phyloP scores from a whole-genome alignment of 2,797 vertebrate genomes.

The Gila robusta region DNA sequence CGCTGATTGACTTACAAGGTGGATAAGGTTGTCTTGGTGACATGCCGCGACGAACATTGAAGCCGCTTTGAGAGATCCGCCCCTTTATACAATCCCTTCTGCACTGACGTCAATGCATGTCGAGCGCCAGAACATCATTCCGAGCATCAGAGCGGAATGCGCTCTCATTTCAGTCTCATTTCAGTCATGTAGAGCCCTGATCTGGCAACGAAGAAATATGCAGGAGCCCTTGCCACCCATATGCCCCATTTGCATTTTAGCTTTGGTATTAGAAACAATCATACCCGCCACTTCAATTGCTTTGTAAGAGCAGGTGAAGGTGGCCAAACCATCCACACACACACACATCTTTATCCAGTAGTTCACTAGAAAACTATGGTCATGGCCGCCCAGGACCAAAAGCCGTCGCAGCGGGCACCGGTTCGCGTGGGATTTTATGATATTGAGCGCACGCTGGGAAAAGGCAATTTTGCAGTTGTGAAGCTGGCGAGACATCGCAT shows the following conservation, averaged over 20 bases:
- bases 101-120: constrained; percentile 79
- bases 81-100: constrained; percentile 62
- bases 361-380: constrained; percentile 78
- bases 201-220: constrained; percentile 35
- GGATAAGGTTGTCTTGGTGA: constrained; percentile 81
- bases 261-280: constrained; percentile 21
- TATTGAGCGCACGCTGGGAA: constrained; percentile 88
- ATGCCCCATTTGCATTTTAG: constrained; percentile 20
- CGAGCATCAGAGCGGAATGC: constrained; percentile 50
- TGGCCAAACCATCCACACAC: constrained; percentile 34
- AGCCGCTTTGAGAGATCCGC: constrained; percentile 61
- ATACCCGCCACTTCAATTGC: constrained; percentile 36
- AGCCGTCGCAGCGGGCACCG: constrained; percentile 79
- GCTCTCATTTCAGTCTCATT: constrained; percentile 41
- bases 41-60: constrained; percentile 64
- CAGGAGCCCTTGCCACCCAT: constrained; percentile 19
- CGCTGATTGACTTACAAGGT: constrained; percentile 69
- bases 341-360: constrained; percentile 41
- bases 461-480: constrained; percentile 89
- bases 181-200: constrained; percentile 49
- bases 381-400: constrained; percentile 84
- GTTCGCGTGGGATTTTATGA: constrained; percentile 89
- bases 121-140: constrained; percentile 68
- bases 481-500: constrained; percentile 88
- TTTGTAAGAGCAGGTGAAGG: constrained; percentile 55